phyloP scores from a whole-genome alignment of 1,140 invertebrate species.

The Magallana angulata region DNA sequence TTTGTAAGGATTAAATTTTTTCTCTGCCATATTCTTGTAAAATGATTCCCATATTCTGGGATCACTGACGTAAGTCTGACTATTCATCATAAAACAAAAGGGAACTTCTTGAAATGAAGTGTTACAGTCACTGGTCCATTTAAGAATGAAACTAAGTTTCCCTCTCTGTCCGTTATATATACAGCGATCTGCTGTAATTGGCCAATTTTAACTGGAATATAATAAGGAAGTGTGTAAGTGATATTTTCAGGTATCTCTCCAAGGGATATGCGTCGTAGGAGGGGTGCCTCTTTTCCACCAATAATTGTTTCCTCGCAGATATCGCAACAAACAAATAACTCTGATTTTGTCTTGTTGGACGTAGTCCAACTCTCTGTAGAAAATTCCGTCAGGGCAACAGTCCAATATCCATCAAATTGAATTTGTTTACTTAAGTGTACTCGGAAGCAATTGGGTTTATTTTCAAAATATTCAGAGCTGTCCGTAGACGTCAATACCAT shows the following conservation, averaged over 20 bases:
- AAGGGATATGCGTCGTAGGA: too few species aligned
- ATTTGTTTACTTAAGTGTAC: constrained; percentile 44
- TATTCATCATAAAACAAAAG: constrained; percentile 26
- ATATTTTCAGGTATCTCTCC: too few species aligned
- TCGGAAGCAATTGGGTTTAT: constrained; percentile 40
- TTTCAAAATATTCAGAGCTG: constrained; percentile 26
- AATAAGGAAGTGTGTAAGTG: too few species aligned
- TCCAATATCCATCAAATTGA: constrained; percentile 41
- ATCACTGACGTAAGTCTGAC: constrained; percentile 43
- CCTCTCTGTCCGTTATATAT: too few species aligned
- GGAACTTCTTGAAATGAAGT: too few species aligned
- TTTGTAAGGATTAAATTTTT: constrained; percentile 47
- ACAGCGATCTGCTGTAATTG: too few species aligned
- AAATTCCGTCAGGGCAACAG: constrained; percentile 42
- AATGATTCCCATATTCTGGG: constrained; percentile 50
- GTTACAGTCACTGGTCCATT: too few species aligned
- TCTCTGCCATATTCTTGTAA: constrained; percentile 49
- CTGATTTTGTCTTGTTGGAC: not conserved
- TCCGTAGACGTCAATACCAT: constrained; percentile 49
- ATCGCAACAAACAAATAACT: not conserved
- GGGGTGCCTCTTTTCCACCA: too few species aligned
- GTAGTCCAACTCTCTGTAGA: not conserved
- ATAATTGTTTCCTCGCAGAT: too few species aligned
- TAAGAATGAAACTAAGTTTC: too few species aligned
- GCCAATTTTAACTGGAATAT: too few species aligned